Conservation (phyloP, 2,797 vertebrate genomes). For the Eurystomus glaucurus region DNA sequence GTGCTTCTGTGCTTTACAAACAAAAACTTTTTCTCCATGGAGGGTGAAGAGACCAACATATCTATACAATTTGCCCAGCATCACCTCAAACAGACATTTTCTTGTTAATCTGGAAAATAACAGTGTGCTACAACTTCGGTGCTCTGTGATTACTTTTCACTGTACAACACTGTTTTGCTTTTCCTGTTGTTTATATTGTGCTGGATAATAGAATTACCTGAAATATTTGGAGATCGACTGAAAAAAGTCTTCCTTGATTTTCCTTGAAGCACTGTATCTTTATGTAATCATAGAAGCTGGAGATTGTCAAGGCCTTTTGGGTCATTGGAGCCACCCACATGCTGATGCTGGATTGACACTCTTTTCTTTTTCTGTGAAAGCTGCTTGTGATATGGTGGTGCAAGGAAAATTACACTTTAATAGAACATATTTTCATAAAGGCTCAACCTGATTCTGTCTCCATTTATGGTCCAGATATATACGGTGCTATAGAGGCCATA, state of each 20-base stretch:
- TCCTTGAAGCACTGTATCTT: neutral
- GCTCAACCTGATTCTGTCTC: conserved; percentile 59
- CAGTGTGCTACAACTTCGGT: neutral
- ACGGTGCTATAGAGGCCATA: neutral
- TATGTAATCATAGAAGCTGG: conserved; percentile 4
- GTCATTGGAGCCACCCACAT: neutral
- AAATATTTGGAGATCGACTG: neutral
- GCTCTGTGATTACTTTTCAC: neutral
- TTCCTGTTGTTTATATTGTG: neutral
- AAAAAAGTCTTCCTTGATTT: neutral
- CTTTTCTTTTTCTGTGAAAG: conserved; percentile 42
- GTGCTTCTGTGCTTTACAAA: neutral
- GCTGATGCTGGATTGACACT: neutral
- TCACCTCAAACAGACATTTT: neutral
- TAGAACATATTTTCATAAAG: conserved; percentile 56
- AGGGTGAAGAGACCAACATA: neutral
- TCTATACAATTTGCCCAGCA: neutral
- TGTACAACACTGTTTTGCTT: neutral
- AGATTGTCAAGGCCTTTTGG: conserved; percentile 3
- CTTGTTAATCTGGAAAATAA: conserved; percentile 7
- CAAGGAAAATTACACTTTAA: conserved; percentile 72
- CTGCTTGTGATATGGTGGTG: conserved; percentile 39
- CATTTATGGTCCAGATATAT: conserved; percentile 47
- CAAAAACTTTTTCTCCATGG: neutral
- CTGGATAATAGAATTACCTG: neutral